A percentile compares a stretch with the other conserved stretches of the same genome.
phyloP scores from a whole-genome alignment of 1,140 invertebrate species.

The Ectropis grisescens region DNA sequence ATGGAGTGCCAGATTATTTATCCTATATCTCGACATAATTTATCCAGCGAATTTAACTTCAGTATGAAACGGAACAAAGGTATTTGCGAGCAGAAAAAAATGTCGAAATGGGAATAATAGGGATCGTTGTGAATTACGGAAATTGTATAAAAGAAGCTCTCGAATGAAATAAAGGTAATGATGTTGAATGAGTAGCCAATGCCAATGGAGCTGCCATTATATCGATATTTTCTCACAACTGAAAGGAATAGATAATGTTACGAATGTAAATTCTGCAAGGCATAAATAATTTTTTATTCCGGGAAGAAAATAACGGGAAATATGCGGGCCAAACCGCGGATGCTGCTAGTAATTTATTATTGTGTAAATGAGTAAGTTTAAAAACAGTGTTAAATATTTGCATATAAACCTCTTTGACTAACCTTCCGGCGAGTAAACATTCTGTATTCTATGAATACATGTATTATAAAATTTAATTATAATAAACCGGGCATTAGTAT shows the following conservation, averaged over 20 bases:
- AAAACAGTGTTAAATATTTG: no score
- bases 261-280: neutral
- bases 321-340: neutral
- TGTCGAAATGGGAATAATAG: slow-evolving; percentile 30
- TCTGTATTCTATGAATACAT: no score
- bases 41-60: slow-evolving; percentile 34
- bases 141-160: slow-evolving; percentile 23
- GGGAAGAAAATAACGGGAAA: neutral
- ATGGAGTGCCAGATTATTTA: slow-evolving; percentile 43
- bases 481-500: no score
- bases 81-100: slow-evolving; percentile 16
- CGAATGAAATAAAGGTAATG: slow-evolving; percentile 19
- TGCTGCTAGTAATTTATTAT: no score
- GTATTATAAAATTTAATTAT: no score
- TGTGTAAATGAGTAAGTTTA: no score
- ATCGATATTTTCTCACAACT: neutral
- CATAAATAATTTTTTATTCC: neutral
- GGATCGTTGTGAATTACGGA: slow-evolving; percentile 31
- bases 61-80: slow-evolving; percentile 16
- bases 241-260: neutral
- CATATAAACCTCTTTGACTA: no score
- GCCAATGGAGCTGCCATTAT: neutral
- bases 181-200: slow-evolving; percentile 13
- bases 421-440: no score
- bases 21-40: slow-evolving; percentile 40